Evolutionary conservation across 2,797 vertebrate species (phyloP), one percentile per base, ranked within the genome.

Genomic region (Schizopygopsis malacanthus): DNA sequence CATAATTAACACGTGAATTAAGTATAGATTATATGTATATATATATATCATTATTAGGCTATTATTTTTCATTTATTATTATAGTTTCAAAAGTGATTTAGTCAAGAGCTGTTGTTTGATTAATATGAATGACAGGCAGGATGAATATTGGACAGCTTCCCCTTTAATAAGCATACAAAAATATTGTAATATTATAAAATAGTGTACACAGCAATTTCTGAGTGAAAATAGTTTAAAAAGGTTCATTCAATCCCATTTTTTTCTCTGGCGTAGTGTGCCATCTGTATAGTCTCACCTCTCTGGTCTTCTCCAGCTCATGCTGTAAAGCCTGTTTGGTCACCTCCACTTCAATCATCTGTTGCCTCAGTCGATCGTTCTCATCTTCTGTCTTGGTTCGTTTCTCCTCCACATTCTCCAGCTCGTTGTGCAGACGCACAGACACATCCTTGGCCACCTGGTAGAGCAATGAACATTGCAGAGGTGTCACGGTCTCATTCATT

Each of bases 381-480:
- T 99, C 98, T 91, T 99, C 98, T 37, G 98, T 99, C 92, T 94
- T 97, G 9, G 97, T 96, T 87, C 98, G 95, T 89, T 99, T 99
- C 92, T 99, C 98, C 93, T 99, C 98, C 89, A 99, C 98, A 0
- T 96, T 99, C 95, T 99, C 98, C 88, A 99, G 90, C 90, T 99
- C 98, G 1, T 99, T 97, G 91, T 99, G 98, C 91, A 99, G 94
- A 87, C 98, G 97, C 89, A 99, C 98, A 0, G 98, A 99, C 39
- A 99, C 98, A 89, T 99, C 98, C 88, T 99, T 99, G 13, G 98
- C 98, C 91, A 99, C 98, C 98, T 99, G 86, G 56, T 10, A 79
- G 39, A 83, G 65, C 2, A 85, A n/a, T 56, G 1, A 75, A 20
- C 25, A 37, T 11, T 22, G 47, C 18, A 54, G 4, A 13, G 50